Conservation (phyloP, 2,797 vertebrate genomes). For the Peromyscus eremicus region DNA sequence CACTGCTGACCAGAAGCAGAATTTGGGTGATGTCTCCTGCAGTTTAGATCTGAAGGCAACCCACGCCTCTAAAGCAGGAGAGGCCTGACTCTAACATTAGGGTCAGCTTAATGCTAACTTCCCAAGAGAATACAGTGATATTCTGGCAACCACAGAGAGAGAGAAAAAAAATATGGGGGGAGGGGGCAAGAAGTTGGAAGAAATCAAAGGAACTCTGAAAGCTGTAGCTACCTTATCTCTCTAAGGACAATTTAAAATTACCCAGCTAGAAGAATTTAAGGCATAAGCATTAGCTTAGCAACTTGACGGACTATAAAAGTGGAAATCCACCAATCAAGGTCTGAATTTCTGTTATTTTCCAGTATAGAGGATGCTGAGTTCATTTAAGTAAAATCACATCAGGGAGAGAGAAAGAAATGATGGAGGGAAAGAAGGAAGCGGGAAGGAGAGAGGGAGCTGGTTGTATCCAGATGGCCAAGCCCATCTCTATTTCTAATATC, state of each 20-base stretch:
- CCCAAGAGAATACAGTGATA: slow-evolving; percentile 57
- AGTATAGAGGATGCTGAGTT: slow-evolving; percentile 3
- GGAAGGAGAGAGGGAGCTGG: background rate
- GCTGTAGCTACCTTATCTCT: slow-evolving; percentile 28
- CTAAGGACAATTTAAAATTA: slow-evolving; percentile 64
- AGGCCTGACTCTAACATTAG: background rate
- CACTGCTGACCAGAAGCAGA: background rate
- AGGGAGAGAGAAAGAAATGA: background rate
- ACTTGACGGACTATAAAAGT: slow-evolving; percentile 61
- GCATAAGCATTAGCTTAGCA: slow-evolving; percentile 30
- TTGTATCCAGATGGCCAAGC: background rate
- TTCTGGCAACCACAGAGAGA: slow-evolving; percentile 22
- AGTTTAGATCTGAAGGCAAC: slow-evolving; percentile 7
- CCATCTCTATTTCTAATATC: background rate
- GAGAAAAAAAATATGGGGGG: background rate
- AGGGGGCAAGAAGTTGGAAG: slow-evolving; percentile 20
- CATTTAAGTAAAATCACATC: slow-evolving; percentile 23
- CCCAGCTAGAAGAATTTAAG: slow-evolving; percentile 62
- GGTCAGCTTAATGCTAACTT: slow-evolving; percentile 64
- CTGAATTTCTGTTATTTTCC: background rate
- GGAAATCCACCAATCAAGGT: background rate
- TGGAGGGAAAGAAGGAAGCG: background rate
- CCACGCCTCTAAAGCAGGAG: background rate
- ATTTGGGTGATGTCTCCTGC: background rate
- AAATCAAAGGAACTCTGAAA: slow-evolving; percentile 69